A percentile compares a stretch with the other conserved stretches of the same genome.
Evolutionary conservation across 1,140 invertebrate genomes (phyloP).

Genomic region (Formica exsecta): DNA sequence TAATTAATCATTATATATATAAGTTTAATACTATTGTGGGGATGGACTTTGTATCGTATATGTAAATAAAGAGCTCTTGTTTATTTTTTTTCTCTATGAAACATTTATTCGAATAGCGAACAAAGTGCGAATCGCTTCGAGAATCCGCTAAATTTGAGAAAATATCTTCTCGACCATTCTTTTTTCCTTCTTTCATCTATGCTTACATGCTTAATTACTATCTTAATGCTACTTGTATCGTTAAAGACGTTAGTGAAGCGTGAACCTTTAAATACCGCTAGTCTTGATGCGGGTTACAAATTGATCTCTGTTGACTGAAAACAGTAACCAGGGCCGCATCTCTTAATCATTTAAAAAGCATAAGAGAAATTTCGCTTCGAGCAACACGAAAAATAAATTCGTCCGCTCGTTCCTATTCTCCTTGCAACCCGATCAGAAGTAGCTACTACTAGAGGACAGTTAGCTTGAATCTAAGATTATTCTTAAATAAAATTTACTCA

Average conservation of each 20-base stretch:
- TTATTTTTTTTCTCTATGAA: background rate
- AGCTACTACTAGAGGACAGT: constrained; percentile 80
- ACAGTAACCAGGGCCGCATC: background rate
- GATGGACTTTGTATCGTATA: background rate
- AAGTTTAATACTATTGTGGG: background rate
- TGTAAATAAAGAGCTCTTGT: background rate
- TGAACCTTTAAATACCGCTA: constrained; percentile 86
- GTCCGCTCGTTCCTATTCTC: constrained; percentile 54
- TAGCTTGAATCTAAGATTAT: constrained; percentile 75
- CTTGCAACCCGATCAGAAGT: constrained; percentile 87
- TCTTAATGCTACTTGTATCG: constrained; percentile 78
- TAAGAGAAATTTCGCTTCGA: constrained; percentile 18
- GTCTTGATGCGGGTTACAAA: constrained; percentile 86
- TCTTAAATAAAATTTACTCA: constrained; percentile 73
- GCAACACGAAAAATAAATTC: constrained; percentile 16
- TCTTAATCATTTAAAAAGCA: background rate
- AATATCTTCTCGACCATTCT: constrained; percentile 30
- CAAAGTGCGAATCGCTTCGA: constrained; percentile 16
- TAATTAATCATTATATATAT: constrained; percentile 4
- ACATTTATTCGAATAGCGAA: background rate
- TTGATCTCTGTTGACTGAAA: constrained; percentile 67
- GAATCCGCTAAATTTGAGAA: constrained; percentile 40
- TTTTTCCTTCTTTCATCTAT: constrained; percentile 52
- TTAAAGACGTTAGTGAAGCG: constrained; percentile 86
- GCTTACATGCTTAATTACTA: constrained; percentile 70